Conservation (phyloP, 2,888 invertebrate species). For the Osmoderma eremita region DNA sequence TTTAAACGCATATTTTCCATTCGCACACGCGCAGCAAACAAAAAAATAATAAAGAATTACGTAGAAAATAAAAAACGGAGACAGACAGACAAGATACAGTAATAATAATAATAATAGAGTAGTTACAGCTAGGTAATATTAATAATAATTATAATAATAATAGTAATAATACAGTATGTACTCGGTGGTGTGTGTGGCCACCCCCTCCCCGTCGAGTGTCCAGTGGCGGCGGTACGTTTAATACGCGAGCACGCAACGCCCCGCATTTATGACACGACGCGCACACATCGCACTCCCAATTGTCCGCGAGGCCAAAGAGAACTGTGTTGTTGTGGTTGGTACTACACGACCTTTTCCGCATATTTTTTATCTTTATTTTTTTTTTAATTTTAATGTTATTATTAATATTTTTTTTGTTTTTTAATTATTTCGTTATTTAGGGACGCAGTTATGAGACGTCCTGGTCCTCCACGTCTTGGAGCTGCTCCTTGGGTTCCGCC, state of each 20-base stretch:
- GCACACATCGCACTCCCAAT: constrained; percentile 42
- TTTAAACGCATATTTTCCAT: not conserved
- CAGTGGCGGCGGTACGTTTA: constrained; percentile 34
- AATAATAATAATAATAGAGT: too few species aligned
- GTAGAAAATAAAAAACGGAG: too few species aligned
- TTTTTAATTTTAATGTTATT: constrained; percentile 1
- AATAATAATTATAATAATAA: constrained; percentile 57
- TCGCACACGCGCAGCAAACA: not conserved
- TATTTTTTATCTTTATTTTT: not conserved
- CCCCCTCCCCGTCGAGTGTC: constrained; percentile 41
- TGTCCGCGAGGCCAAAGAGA: constrained; percentile 41
- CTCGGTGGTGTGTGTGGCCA: constrained; percentile 48
- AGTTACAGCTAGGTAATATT: constrained; percentile 55
- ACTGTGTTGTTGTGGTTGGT: too few species aligned
- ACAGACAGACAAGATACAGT: constrained; percentile 49
- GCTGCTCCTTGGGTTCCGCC: constrained; percentile 89
- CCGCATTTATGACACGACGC: constrained; percentile 9
- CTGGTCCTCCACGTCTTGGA: constrained; percentile 94
- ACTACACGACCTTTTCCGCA: constrained; percentile 26
- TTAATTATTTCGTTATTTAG: not conserved
- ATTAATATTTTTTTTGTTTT: constrained; percentile 3
- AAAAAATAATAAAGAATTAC: constrained; percentile 40
- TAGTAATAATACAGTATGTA: constrained; percentile 64
- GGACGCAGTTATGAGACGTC: constrained; percentile 85
- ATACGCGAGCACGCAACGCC: too few species aligned